These are phyloP conservation scores for Antheraea yamamai DNA, from an alignment of 2,888 invertebrate species.

Conservation along the genomic window DNA sequence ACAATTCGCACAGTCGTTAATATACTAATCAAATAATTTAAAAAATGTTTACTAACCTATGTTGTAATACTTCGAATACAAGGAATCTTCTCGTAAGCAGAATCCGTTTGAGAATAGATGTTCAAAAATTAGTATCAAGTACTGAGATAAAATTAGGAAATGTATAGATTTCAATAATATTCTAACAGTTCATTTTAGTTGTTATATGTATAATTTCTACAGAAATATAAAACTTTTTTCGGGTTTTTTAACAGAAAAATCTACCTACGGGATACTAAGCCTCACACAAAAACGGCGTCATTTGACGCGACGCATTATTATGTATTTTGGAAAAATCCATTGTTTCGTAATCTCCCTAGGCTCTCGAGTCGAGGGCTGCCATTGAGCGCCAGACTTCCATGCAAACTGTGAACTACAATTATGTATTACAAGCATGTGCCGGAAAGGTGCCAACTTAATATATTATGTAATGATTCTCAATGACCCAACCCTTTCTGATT, in stretches of 20 bases:
- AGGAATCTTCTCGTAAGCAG: too few species aligned
- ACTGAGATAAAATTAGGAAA: too few species aligned
- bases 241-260: not conserved
- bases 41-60: too few species aligned
- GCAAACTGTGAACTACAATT: constrained; percentile 51
- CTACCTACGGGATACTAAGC: constrained; percentile 61
- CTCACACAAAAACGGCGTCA: constrained; percentile 61
- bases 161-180: not conserved
- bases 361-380: constrained; percentile 62
- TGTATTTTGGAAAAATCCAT: constrained; percentile 80
- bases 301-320: constrained; percentile 79
- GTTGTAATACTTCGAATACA: too few species aligned
- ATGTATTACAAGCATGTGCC: constrained; percentile 47
- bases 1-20: too few species aligned
- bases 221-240: not conserved
- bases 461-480: constrained; percentile 59
- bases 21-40: too few species aligned
- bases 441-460: constrained; percentile 62
- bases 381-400: constrained; percentile 60
- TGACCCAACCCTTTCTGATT: constrained; percentile 11
- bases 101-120: too few species aligned
- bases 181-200: not conserved
- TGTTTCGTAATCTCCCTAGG: constrained; percentile 78
- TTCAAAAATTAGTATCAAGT: too few species aligned
- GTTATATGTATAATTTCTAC: not conserved